These are phyloP conservation scores for Pteropus alecto DNA, from an alignment of 2,113 vertebrate genomes.

Conservation along the genomic window DNA sequence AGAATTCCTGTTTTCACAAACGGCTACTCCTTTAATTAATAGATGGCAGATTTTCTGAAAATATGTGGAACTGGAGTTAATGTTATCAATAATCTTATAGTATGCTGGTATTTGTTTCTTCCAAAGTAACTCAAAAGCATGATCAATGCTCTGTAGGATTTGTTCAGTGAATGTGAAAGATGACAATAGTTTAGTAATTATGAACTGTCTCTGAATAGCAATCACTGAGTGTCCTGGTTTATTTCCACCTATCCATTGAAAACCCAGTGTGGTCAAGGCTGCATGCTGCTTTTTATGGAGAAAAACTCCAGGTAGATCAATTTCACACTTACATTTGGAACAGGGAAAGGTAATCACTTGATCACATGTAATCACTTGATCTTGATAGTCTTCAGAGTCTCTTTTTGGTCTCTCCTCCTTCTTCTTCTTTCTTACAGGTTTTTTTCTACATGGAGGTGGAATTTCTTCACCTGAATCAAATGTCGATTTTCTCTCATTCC, in stretches of 20 bases:
- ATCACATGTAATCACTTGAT: neutral
- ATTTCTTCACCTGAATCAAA: neutral
- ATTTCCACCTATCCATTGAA: neutral
- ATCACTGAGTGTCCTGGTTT: neutral
- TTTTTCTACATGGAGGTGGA: neutral
- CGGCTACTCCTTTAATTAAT: slow-evolving; percentile 73
- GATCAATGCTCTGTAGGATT: slow-evolving; percentile 55
- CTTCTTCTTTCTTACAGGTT: neutral
- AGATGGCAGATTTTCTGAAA: slow-evolving; percentile 36
- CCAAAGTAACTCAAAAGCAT: slow-evolving; percentile 74
- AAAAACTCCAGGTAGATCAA: neutral
- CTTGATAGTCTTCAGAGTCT: fast-evolving
- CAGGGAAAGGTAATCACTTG: slow-evolving; percentile 55
- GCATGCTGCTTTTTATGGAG: slow-evolving; percentile 75
- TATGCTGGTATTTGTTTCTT: neutral
- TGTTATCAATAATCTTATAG: neutral
- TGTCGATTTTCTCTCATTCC: neutral
- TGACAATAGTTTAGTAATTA: slow-evolving; percentile 58
- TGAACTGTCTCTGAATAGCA: slow-evolving; percentile 25
- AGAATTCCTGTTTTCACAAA: slow-evolving; percentile 79
- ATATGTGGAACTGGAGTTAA: neutral
- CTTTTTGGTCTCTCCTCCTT: neutral
- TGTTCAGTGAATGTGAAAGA: slow-evolving; percentile 58
- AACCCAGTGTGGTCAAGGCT: slow-evolving; percentile 65
- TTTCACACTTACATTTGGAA: slow-evolving; percentile 62